Evolutionary conservation across 1,140 invertebrate species (phyloP), one percentile per base, ranked within the genome.

Genomic region (Ceratosolen fusciceps): DNA sequence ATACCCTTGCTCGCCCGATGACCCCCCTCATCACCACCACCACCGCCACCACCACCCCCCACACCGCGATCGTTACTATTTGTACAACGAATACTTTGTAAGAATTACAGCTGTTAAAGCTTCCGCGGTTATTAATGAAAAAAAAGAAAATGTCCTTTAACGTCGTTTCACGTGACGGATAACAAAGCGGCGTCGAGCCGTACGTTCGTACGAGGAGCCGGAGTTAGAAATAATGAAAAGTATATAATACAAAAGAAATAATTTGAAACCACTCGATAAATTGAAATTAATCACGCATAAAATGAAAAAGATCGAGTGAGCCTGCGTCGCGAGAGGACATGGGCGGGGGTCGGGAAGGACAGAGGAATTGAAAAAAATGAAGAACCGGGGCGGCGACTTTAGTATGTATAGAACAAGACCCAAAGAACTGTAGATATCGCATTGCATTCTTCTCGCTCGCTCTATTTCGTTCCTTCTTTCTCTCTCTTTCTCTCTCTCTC

Each of bases 341-440:
- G 68, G 21, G 19, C 7, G 62, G 12, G 43, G 26, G 14, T 14
- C 14, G 49, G 39, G 52, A 49, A 47, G 26, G n/a, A 65, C 10
- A 39, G 24, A 72, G n/a, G 73, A 71, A 72, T 67, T 80, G 76
- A 72, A 82, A 62, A 81, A 80, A 81, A 83, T 79, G 81, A 79
- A 82, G 81, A 82, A 80, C 75, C 79, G 37, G 73, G 74, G 80
- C 80, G 60, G 67, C 67, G 67, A 80, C 60, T 80, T 47, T 10
- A 71, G 26, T 80, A n/a, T n/a, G 72, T 77, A 74, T 49, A 72
- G 80, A 83, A 85, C 81, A 85, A 84, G 82, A 84, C 82, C 83
- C 84, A 88, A 88, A 86, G 85, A 88, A 85, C 86, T 85, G 85
- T 87, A 86, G 88, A 90, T 89, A 90, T 90, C 88, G 84, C 88